phyloP scores from a whole-genome alignment of 2,113 vertebrate genomes.

The Phalacrocorax aristotelis region DNA sequence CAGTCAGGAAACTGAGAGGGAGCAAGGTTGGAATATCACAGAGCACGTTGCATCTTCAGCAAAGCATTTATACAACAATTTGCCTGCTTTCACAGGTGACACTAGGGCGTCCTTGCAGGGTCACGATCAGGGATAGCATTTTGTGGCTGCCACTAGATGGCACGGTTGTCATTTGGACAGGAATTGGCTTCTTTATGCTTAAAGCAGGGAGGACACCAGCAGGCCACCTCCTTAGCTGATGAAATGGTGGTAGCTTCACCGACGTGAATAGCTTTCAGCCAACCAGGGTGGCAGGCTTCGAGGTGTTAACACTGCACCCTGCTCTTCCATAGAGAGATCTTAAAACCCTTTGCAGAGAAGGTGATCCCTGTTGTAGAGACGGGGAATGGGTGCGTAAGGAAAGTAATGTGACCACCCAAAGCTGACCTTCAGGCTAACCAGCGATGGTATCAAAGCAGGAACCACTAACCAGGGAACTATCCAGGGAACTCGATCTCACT shows the following conservation, averaged over 20 bases:
- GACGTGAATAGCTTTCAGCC: neutral
- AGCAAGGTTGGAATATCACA: neutral
- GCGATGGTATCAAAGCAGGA: neutral
- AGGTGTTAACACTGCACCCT: neutral
- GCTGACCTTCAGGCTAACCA: neutral
- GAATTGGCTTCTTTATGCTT: neutral
- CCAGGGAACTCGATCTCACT: neutral
- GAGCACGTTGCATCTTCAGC: neutral
- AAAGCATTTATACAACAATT: neutral
- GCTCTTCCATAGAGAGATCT: neutral
- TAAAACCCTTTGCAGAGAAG: neutral
- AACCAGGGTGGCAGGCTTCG: rapidly evolving
- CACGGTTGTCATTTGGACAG: neutral
- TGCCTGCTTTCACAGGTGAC: neutral
- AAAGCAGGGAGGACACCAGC: neutral
- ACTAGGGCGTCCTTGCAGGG: neutral
- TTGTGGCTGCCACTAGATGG: constrained; percentile 41
- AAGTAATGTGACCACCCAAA: neutral
- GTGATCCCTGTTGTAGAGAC: neutral
- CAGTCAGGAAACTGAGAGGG: neutral
- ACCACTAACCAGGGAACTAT: neutral
- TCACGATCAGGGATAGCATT: neutral
- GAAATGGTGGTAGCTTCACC: neutral
- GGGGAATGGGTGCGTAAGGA: rapidly evolving
- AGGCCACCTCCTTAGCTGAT: neutral